phyloP scores from a whole-genome alignment of 1,140 invertebrate genomes.

The Leptinotarsa defecta region DNA sequence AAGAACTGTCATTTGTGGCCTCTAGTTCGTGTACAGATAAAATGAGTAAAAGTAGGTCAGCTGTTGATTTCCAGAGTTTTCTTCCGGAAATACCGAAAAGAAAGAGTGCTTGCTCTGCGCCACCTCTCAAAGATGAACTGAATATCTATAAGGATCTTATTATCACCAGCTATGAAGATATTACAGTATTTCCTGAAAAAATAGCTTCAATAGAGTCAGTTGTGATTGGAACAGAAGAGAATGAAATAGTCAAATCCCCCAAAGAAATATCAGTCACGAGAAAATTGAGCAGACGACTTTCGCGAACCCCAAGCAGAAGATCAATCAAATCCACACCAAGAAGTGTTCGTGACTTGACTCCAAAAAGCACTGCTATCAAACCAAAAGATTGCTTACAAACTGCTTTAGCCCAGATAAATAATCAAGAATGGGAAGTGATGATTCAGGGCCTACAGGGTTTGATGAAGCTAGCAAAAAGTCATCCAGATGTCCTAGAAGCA shows the following conservation, averaged over 20 bases:
- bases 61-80: conserved; percentile 37
- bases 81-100: conserved; percentile 41
- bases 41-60: conserved; percentile 39
- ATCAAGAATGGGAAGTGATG: conserved; percentile 83
- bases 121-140: conserved; percentile 43
- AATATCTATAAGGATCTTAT: conserved; percentile 21
- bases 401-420: conserved; percentile 69
- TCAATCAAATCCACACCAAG: conserved; percentile 35
- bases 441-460: conserved; percentile 69
- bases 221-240: background rate
- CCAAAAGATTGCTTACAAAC: conserved; percentile 67
- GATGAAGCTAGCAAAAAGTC: conserved; percentile 70
- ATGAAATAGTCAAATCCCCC: background rate
- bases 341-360: conserved; percentile 12
- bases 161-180: background rate
- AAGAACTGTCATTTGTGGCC: conserved; percentile 9
- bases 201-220: background rate
- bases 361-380: conserved; percentile 57
- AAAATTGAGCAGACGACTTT: conserved; percentile 36
- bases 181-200: conserved; percentile 7
- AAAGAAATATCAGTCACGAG: conserved; percentile 24
- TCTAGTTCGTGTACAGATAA: conserved; percentile 6
- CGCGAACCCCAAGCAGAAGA: conserved; percentile 29
- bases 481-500: conserved; percentile 66
- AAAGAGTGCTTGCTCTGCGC: conserved; percentile 49